Evolutionary conservation across 1,140 invertebrate genomes (phyloP), one percentile per base, ranked within the genome.

Genomic region (Sarcophaga bullata): DNA sequence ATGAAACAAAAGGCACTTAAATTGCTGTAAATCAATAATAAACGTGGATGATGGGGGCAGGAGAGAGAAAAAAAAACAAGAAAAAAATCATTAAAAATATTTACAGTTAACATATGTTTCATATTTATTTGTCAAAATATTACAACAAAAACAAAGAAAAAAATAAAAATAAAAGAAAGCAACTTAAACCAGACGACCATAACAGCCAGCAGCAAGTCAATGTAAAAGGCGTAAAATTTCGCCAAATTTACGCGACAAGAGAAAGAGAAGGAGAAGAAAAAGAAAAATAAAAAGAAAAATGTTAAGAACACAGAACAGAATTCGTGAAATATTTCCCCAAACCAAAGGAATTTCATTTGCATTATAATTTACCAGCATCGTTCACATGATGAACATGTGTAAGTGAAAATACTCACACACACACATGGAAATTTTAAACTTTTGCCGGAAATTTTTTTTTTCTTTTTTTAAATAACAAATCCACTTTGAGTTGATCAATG

Each of bases 221-320:
- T 78, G 75, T 78, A 78, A 78, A 78, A 78, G 75, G 75, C 48
- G 75, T 78, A 78, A 78, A 50, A 78, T 78, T 78, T 52, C 52
- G 17, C 75, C 75, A 78, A 78, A 48, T 78, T 78, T 52, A 78
- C 15, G 4, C 19, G 58, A 15, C 58, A 62, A 62, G 19, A 62
- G 58, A 72, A 72, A 72, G 6, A 19, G 3, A 9, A 10, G 17
- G 19, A 62, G 58, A 72, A 72, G 19, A 0, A 19, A 9, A 9
- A 10, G 17, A 8, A 72, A 25, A 2, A 3, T 19, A 78, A 25
- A 49, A 49, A 78, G 15, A 78, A 19, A 49, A 78, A 52, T 25
- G 19, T 8, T 25, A 73, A 37, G 25, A 5, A 73, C 5, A 19
- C 7, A 48, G 17, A 25, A 68, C 11, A 58, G 0, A 58, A n/a